phyloP scores from a whole-genome alignment of 2,888 invertebrate genomes.

The Ephialtes manifestator region DNA sequence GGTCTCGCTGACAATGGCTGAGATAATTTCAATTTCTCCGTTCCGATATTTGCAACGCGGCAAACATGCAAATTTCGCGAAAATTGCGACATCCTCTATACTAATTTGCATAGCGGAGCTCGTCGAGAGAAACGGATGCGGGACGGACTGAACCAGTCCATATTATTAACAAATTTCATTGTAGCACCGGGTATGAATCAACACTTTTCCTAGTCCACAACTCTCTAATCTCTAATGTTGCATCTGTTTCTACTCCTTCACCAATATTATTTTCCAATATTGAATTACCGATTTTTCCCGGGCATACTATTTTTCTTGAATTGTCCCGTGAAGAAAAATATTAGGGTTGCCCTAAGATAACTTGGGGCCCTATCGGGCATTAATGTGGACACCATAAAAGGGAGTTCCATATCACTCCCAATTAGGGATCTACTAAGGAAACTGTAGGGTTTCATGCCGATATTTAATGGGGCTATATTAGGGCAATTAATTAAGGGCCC shows the following conservation, averaged over 20 bases:
- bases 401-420: no score
- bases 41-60: constrained; percentile 23
- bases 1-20: constrained; percentile 39
- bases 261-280: background rate
- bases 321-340: no score
- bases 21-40: constrained; percentile 37
- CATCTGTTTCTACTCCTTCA: background rate
- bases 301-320: background rate
- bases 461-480: no score
- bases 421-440: no score
- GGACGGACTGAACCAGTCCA: constrained; percentile 32
- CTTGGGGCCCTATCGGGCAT: no score
- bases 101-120: constrained; percentile 28
- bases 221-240: background rate
- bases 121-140: constrained; percentile 36
- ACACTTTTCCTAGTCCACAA: constrained; percentile 12
- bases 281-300: background rate
- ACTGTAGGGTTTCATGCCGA: no score
- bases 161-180: constrained; percentile 38
- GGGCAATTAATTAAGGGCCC: no score
- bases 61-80: constrained; percentile 5
- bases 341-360: no score
- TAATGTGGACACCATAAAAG: no score
- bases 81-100: constrained; percentile 1
- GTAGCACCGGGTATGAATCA: background rate